Evolutionary conservation across 2,113 vertebrate genomes (phyloP), one percentile per base, ranked within the genome.

Genomic region (Motacilla tschutschensis): DNA sequence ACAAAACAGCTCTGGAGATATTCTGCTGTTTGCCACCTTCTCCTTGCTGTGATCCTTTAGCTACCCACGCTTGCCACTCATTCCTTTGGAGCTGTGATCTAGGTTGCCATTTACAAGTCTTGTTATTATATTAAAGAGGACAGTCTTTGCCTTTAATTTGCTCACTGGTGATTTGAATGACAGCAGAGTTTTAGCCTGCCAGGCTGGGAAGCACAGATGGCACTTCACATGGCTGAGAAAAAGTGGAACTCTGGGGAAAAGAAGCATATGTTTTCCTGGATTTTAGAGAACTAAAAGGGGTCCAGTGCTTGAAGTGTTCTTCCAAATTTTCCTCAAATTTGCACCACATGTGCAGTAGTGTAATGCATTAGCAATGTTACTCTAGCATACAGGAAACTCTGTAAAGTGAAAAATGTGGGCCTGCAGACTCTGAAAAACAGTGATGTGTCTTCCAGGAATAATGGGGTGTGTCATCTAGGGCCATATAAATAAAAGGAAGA

Each of bases 141-240:
- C 47, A 46, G 46, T 67, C 74, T 93, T 91, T 88, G 50, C 59
- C 65, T 91, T 86, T 86, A 84, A 81, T 88, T 84, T 86, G 38
- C 81, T 90, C 59, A 14, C 71, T 73, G 63, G 43, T 75, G 55
- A 84, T 67, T 69, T 29, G 71, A 90, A 69, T 76, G 84, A 70
- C 66, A 81, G 78, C 67, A 90, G 75, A 90, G 62, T 86, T 92
- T 79, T 65, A 86, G 59, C 66, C 88, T 88, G 59, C 74, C 50
- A 76, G 81, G n/a, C 71, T 90, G 81, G 29, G 63, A 79, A 58
- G 81, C 91, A 81, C 91, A 94, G 92, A 93, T 94, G 92, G 94
- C 50, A 76, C 66, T 91, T 95, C 75, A 69, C 78, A 43, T 60
- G 87, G 74, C 84, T 88, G 78, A 86, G 58, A 53, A 91, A 76